phyloP scores from a whole-genome alignment of 2,888 invertebrate species.

The Pseudococcus longispinus region DNA sequence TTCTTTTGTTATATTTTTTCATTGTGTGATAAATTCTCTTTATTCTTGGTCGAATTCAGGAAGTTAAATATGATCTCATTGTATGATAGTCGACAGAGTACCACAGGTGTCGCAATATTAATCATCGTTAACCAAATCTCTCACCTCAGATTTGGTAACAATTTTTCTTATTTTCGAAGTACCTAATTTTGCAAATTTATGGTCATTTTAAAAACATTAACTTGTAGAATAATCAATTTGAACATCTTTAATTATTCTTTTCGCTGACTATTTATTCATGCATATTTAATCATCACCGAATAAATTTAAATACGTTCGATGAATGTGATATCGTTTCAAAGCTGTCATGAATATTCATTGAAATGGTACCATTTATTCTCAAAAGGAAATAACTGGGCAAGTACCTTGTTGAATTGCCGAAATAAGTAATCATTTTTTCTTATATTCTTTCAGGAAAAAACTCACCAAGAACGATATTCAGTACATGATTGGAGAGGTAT shows the following conservation, averaged over 20 bases:
- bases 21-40: constrained; percentile 15
- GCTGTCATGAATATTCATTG: background rate
- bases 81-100: background rate
- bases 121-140: background rate
- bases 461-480: constrained; percentile 68
- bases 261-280: background rate
- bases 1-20: background rate
- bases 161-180: background rate
- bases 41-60: background rate
- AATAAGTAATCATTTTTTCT: background rate
- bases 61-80: background rate
- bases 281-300: background rate
- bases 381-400: background rate
- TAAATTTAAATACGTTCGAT: background rate
- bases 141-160: background rate
- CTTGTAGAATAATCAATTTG: background rate
- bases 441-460: constrained; percentile 47
- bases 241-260: background rate
- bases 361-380: background rate
- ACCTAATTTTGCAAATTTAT: too few relatives aligned
- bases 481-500: constrained; percentile 76
- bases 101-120: background rate
- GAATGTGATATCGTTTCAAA: background rate
- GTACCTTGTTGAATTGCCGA: background rate
- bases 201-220: background rate